phyloP scores from a whole-genome alignment of 2,113 vertebrate genomes.

The Phalacrocorax brasilianus region DNA sequence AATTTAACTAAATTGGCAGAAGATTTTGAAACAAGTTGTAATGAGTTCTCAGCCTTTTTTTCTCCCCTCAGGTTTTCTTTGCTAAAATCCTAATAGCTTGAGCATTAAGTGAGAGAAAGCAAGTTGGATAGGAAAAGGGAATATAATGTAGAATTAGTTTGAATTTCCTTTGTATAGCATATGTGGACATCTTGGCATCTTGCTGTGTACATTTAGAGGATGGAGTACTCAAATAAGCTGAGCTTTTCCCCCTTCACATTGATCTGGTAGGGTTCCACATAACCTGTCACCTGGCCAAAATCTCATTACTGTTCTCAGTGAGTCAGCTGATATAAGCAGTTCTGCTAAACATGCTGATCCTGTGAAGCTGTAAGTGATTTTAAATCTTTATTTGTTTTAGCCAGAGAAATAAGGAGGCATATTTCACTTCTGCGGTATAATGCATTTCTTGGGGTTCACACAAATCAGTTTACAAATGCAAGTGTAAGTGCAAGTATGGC shows the following conservation, averaged over 20 bases:
- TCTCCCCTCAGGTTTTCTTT: not conserved
- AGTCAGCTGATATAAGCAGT: not conserved
- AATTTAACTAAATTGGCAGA: not conserved
- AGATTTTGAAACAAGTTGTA: not conserved
- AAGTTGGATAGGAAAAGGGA: not conserved
- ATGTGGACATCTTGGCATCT: not conserved
- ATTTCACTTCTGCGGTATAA: not conserved
- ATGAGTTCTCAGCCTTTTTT: not conserved
- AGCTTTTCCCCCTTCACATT: not conserved
- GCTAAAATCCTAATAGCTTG: not conserved
- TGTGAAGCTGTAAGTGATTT: not conserved
- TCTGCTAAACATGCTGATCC: not conserved
- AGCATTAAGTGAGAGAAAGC: not conserved
- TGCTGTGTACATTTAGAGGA: not conserved
- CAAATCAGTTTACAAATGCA: not conserved
- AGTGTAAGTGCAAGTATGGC: not conserved
- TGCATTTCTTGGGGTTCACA: not conserved
- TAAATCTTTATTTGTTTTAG: not conserved
- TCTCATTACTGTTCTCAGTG: not conserved
- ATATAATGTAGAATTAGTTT: not conserved
- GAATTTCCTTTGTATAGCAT: accelerated
- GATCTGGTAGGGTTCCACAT: not conserved
- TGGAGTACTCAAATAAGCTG: not conserved
- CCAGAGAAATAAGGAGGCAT: not conserved
- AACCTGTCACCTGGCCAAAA: slow-evolving; percentile 13